Evolutionary conservation across 2,888 invertebrate species (phyloP), one percentile per base, ranked within the genome.

Genomic region (Punctoribates punctum): DNA sequence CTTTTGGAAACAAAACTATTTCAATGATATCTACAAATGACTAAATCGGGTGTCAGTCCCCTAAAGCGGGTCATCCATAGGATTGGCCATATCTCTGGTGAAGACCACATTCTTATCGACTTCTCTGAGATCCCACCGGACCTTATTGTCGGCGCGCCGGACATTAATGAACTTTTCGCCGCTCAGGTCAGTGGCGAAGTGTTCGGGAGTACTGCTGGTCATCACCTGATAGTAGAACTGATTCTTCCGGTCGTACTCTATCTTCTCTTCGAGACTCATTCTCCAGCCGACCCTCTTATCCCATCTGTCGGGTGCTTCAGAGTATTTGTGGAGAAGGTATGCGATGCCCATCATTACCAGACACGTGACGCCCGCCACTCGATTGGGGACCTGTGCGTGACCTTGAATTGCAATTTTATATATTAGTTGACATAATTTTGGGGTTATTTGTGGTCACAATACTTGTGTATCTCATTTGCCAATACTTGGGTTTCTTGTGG

Each of bases 401-500:
- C n/a, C 51, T 17, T 25, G 23, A 5, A 25, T 5, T 25, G 25
- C 25, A n/a, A 23, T 20, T 29, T 23, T 20, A 13, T 3, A 25
- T 27, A 51, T 4, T 2, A 5, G 2, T n/a, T 20, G 51, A 51
- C 20, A 51, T 11, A 51, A 51, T 51, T n/a, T n/a, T n/a, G n/a
- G n/a, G n/a, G n/a, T n/a, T n/a, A n/a, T n/a, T n/a, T n/a, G n/a
- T 13, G 42, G 42, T 42, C 11, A 42, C 20, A 51, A 27, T 72
- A 72, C 72, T 46, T 8, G 72, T 48, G 23, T 23, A 9, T 20
- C 48, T 46, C 25, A 25, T 42, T 48, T 48, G 42, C 72, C 72
- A 72, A 25, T 72, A 72, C 23, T 72, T 72, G 0, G 72, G 72
- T 25, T 72, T 72, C 27, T 72, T 42, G 23, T 72, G 72, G 25